A percentile compares a stretch with the other conserved stretches of the same genome.
Evolutionary conservation across 2,113 vertebrate species (phyloP).

Genomic region (Ramphastos sulfuratus): DNA sequence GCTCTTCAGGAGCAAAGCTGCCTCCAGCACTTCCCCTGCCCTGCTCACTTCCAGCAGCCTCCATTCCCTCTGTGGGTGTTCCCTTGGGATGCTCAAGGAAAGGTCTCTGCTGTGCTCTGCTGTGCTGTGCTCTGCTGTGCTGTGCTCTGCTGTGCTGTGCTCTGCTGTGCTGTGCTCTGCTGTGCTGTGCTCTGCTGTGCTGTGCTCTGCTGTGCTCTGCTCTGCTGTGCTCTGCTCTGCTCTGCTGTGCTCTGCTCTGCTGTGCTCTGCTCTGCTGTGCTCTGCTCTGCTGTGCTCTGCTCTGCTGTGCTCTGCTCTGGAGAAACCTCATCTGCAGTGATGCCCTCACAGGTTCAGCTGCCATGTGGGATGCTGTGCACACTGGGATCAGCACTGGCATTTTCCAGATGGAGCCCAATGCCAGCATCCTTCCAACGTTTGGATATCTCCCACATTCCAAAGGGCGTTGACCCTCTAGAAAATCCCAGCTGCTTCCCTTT

Average conservation of each 20-base stretch:
- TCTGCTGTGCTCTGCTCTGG: no score
- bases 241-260: no score
- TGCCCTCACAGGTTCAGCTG: background rate
- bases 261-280: no score
- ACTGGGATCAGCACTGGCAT: background rate
- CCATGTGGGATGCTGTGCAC: no score
- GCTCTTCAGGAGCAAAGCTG: background rate
- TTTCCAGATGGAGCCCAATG: background rate
- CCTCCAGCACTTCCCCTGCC: background rate
- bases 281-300: no score
- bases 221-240: no score
- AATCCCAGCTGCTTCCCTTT: background rate
- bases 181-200: no score
- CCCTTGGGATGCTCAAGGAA: background rate
- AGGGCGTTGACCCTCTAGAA: background rate
- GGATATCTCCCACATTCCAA: background rate
- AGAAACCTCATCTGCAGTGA: background rate
- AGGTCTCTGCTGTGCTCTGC: no score
- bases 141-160: no score
- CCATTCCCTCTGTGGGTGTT: rapidly evolving
- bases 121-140: no score
- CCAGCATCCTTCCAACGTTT: background rate
- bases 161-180: no score
- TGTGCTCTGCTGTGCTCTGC: no score
- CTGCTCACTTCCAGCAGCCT: background rate